Evolutionary conservation across 2,888 invertebrate species (phyloP), one percentile per base, ranked within the genome.

Genomic region (Pollenia labialis): DNA sequence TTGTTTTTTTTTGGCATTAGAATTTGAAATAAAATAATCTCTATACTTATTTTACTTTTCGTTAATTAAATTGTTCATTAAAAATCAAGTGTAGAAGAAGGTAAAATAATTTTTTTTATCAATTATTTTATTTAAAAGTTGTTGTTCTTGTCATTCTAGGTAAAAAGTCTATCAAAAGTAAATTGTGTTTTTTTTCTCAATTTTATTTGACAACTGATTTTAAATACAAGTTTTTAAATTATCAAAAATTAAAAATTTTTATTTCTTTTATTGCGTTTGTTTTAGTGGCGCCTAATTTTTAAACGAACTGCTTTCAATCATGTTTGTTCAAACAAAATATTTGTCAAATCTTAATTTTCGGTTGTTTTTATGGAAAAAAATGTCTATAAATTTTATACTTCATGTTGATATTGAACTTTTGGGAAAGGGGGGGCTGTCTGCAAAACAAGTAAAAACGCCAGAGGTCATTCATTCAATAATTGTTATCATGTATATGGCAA

Each of bases 401-500:
- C 68, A 76, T 76, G 76, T 58, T 87, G 83, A 76, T 80, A 87
- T 83, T 83, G 83, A 83, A 83, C 86, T 76, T 75, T 40, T 46
- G 18, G 23, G 23, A 32, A 52, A 18, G 54, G n/a, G 23, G 54
- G n/a, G 23, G n/a, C 23, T 10, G 16, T 16, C 32, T 12, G 23
- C 2, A 44, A 12, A 40, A 10, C 60, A 52, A 11, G 10, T n/a
- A 7, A 46, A n/a, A 7, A n/a, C 10, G 14, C 4, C 42, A 75
- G 14, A 4, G 23, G 18, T 64, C 23, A n/a, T 64, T 64, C 9
- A 16, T 69, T 52, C 42, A 9, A 32, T 0, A 32, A 32, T 18
- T 69, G 40, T 52, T 69, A 52, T 69, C 32, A 32, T 32, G 32
- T 32, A 6, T 32, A 6, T 32, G 6, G 32, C 4, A 32, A 32